These are phyloP conservation scores for Proterorhinus semilunaris DNA, from an alignment of 2,113 vertebrate species.

Conservation along the genomic window DNA sequence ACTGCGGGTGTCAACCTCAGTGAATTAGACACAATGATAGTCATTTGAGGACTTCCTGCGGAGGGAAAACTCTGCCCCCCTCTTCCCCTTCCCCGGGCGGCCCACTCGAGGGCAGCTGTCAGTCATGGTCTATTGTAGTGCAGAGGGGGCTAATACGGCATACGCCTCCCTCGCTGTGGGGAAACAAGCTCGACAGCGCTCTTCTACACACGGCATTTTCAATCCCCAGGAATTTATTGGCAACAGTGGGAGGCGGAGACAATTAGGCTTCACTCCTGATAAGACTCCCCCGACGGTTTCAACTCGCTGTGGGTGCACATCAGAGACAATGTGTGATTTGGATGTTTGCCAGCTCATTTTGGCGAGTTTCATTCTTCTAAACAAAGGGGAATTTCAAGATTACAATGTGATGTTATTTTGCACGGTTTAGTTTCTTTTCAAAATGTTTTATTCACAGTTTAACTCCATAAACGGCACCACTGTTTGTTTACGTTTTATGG, in stretches of 20 bases:
- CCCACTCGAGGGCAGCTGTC: conserved; percentile 54
- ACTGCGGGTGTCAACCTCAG: conserved; percentile 50
- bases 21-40: conserved; percentile 64
- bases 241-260: conserved; percentile 43
- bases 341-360: conserved; percentile 8
- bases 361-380: neutral
- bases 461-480: neutral
- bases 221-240: conserved; percentile 46
- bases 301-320: conserved; percentile 17
- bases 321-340: conserved; percentile 23
- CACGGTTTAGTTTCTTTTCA: neutral
- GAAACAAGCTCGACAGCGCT: conserved; percentile 43
- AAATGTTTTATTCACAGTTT: neutral
- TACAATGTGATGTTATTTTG: neutral
- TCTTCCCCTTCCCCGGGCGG: conserved; percentile 15
- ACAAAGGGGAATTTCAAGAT: neutral
- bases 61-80: conserved; percentile 27
- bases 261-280: conserved; percentile 41
- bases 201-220: conserved; percentile 23
- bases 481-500: neutral
- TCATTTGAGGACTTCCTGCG: conserved; percentile 59
- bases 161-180: conserved; percentile 54
- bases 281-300: conserved; percentile 27
- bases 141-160: conserved; percentile 59
- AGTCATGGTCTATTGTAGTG: conserved; percentile 60